Conservation (phyloP, 2,888 invertebrate species). For the Dolichopus griseipennis region DNA sequence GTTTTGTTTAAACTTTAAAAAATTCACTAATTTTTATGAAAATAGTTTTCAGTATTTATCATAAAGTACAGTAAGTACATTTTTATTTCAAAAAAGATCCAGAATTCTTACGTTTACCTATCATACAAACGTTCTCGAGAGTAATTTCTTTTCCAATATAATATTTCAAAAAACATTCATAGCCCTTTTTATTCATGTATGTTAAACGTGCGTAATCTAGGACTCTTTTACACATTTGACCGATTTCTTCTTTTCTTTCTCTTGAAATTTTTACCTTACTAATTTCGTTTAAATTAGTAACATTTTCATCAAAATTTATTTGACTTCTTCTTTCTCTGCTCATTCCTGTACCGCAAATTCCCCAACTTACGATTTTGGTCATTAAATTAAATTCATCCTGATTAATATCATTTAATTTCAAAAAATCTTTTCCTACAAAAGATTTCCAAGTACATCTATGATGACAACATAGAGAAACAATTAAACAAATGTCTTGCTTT, state of each 20-base stretch:
- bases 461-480: conserved; percentile 85
- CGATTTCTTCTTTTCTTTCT: conserved; percentile 52
- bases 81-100: not conserved
- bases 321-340: conserved; percentile 46
- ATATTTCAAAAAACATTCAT: conserved; percentile 52
- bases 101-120: conserved; percentile 40
- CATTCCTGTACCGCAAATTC: conserved; percentile 67
- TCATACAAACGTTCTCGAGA: conserved; percentile 69
- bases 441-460: conserved; percentile 68
- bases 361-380: conserved; percentile 80
- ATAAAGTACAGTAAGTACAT: no score
- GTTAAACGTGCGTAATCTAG: conserved; percentile 66
- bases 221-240: conserved; percentile 65
- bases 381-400: conserved; percentile 63
- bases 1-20: no score
- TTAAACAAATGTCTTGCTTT: conserved; percentile 47
- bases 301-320: conserved; percentile 23
- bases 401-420: conserved; percentile 49
- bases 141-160: conserved; percentile 60
- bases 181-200: conserved; percentile 52
- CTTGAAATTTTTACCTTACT: conserved; percentile 33
- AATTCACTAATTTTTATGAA: not conserved
- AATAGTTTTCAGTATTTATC: no score
- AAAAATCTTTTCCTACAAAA: conserved; percentile 60
- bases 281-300: conserved; percentile 17